These are phyloP conservation scores for Setipinna tenuifilis DNA, from an alignment of 2,797 vertebrate genomes.

Conservation along the genomic window DNA sequence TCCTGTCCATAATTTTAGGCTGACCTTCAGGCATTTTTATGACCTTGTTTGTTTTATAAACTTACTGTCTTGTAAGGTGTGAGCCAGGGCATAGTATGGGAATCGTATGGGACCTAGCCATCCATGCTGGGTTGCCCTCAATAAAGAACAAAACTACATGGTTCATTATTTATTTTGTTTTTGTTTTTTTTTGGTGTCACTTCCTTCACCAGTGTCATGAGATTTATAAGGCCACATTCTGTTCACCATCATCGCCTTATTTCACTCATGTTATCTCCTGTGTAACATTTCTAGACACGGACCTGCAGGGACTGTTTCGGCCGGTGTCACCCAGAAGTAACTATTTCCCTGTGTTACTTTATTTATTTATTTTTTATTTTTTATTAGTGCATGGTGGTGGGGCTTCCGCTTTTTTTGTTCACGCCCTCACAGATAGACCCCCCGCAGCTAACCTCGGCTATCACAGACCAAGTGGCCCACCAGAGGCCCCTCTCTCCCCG, in stretches of 20 bases:
- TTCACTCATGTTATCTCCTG: conserved; percentile 80
- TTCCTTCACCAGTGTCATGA: neutral
- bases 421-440: conserved; percentile 45
- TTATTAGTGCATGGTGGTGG: conserved; percentile 86
- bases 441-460: conserved; percentile 43
- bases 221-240: neutral
- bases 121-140: neutral
- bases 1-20: neutral
- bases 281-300: conserved; percentile 81
- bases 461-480: conserved; percentile 39
- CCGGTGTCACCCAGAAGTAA: conserved; percentile 93
- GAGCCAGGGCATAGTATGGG: neutral
- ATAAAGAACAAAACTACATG: neutral
- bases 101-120: neutral
- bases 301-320: conserved; percentile 79
- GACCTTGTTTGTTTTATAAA: neutral
- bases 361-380: conserved; percentile 48
- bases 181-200: neutral
- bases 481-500: neutral
- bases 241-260: conserved; percentile 50
- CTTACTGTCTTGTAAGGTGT: neutral
- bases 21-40: neutral
- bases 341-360: conserved; percentile 75
- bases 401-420: conserved; percentile 71
- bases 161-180: neutral